phyloP scores from a whole-genome alignment of 92 coral and sea anemone genomes.

The Bergia sp. region DNA sequence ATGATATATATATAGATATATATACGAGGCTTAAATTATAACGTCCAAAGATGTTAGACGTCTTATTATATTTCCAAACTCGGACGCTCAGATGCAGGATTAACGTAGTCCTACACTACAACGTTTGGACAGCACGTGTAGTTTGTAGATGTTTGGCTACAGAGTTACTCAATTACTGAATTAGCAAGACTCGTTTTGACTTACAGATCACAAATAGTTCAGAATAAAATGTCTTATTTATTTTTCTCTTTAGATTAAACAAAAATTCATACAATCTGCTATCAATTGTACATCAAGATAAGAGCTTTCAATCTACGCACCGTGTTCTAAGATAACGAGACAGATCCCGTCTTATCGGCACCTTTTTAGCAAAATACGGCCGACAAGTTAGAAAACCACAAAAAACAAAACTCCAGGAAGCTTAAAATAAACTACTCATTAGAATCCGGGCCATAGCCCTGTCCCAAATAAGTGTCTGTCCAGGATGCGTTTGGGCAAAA shows the following conservation, averaged over 20 bases:
- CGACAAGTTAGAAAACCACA: slow-evolving; percentile 31
- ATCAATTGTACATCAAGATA: slow-evolving; percentile 41
- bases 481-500: slow-evolving; percentile 6
- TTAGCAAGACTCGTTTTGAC: too few species aligned
- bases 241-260: slow-evolving; percentile 31
- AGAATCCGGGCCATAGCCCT: neutral
- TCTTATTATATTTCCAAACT: too few species aligned
- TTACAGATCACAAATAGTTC: too few species aligned
- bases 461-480: neutral
- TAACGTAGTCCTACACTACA: too few species aligned
- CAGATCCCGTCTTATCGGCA: slow-evolving; percentile 45
- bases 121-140: too few species aligned
- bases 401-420: neutral
- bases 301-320: slow-evolving; percentile 15
- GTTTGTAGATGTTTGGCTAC: too few species aligned
- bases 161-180: too few species aligned
- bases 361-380: slow-evolving; percentile 48
- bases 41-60: too few species aligned
- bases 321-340: slow-evolving; percentile 34
- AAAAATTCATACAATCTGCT: slow-evolving; percentile 44
- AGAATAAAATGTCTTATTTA: too few species aligned
- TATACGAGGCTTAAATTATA: too few species aligned
- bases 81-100: too few species aligned
- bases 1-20: too few species aligned
- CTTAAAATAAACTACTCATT: slow-evolving; percentile 15